Evolutionary conservation across 2,113 vertebrate genomes (phyloP), one percentile per base, ranked within the genome.

Genomic region (Zeus faber): DNA sequence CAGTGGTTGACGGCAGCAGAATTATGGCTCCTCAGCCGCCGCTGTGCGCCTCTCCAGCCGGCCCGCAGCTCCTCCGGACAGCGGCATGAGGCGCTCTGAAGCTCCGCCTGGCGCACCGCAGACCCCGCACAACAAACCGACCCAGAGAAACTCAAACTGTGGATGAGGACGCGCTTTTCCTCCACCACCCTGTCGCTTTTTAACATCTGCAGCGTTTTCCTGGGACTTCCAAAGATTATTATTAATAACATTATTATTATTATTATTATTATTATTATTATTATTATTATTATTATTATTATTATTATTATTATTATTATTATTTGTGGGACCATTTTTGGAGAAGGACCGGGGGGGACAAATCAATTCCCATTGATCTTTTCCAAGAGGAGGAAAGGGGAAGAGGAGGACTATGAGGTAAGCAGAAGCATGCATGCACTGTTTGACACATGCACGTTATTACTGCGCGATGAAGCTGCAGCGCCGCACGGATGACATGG

Each of bases 371-470:
- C 27, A 16, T 46, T 40, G 44, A 58, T 65, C 62, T 47, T 40
- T 47, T 26, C n/a, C 22, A 57, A 1, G 14, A 25, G 59, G 40
- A 44, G 37, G n/a, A 14, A 14, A 14, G 33, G 11, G n/a, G 33
- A 35, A n/a, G 70, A 57, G 54, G 71, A 64, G 67, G 68, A 82
- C 41, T 60, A 90, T 90, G 88, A 89, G 87, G 87, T 90, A 83
- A 86, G 85, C 72, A 65, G 8, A 45, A 33, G 41, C 70, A 69
- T 29, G 74, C 56, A 46, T 41, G 47, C 54, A 22, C 24, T 49
- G 47, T 48, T 49, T 49, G 51, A 37, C 43, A 27, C 26, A 40
- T n/a, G 43, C n/a, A 29, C 41, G 24, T 49, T 40, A 52, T 53
- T 21, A 40, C 54, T 58, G 67, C 49, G 68, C 43, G 63, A 50